These are phyloP conservation scores for Rhinichthys osculus DNA, from an alignment of 2,797 vertebrate species.

Conservation along the genomic window DNA sequence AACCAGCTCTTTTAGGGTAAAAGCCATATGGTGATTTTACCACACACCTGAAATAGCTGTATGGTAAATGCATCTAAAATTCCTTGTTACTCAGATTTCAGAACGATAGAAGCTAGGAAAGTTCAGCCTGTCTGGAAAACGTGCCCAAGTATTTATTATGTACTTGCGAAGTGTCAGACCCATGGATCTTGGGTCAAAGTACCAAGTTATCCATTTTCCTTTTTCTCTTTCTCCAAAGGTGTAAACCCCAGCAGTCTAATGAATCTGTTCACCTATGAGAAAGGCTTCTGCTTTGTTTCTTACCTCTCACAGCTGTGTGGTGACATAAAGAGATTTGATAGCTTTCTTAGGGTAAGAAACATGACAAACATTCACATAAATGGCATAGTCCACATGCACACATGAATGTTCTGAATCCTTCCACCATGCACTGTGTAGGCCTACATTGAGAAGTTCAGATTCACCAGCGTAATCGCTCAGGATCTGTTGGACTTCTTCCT, in stretches of 20 bases:
- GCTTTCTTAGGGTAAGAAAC: constrained; percentile 87
- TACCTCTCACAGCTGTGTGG: constrained; percentile 93
- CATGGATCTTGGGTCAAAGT: not conserved
- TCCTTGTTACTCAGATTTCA: constrained; percentile 11
- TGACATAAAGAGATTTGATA: constrained; percentile 86
- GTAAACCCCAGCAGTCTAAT: constrained; percentile 97
- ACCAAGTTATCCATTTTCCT: constrained; percentile 12
- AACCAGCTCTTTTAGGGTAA: not conserved
- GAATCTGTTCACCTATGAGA: constrained; percentile 98
- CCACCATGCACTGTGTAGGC: constrained; percentile 76
- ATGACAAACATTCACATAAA: not conserved
- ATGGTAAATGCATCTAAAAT: constrained; percentile 12
- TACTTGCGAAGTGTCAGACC: constrained; percentile 21
- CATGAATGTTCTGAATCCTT: not conserved
- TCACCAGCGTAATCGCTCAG: constrained; percentile 90
- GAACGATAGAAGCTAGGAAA: constrained; percentile 17
- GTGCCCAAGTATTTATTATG: not conserved
- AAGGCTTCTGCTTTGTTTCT: constrained; percentile 96
- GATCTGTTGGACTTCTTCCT: constrained; percentile 94
- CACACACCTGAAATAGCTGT: constrained; percentile 20
- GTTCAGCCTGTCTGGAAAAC: constrained; percentile 13
- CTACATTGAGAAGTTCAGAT: constrained; percentile 93
- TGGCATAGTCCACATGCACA: not conserved
- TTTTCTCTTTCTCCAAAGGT: constrained; percentile 73
- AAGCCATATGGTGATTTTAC: not conserved